Evolutionary conservation across 2,113 vertebrate species (phyloP), one percentile per base, ranked within the genome.

Genomic region (Typhlomys cinereus): DNA sequence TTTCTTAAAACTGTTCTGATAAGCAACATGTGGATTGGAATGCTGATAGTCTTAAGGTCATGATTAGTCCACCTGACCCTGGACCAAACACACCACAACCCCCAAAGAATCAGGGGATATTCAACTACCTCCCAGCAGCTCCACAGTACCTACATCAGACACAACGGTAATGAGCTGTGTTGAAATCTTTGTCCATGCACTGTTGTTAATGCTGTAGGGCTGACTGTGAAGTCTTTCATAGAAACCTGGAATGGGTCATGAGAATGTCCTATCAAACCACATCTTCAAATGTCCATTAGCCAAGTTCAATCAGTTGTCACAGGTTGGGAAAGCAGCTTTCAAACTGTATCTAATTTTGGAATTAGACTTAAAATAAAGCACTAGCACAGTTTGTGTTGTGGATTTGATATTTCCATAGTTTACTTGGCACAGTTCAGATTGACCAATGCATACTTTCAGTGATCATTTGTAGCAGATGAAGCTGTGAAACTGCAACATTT

Each of bases 61-160:
- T n/a, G n/a, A n/a, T n/a, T n/a, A n/a, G n/a, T n/a, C n/a, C n/a
- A n/a, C 99, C 99, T 98, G 99, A 99, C 98, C 99, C 99, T 66
- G 99, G 99, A 99, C 99, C 99, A 99, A 99, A 99, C 99, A 99
- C 99, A 98, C 99, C 99, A 93, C 99, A 99, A 98, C 99, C 99
- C n/a, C 95, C 99, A 99, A 98, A 99, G 98, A 99, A 99, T 99
- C 99, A 99, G 99, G 99, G 99, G 99, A 95, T 99, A 99, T 98
- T 99, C 99, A 98, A 96, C 99, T 99, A 99, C 99, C 99, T 99
- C 99, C 98, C 99, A 99, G 98, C 99, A 99, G 98, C 99, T 50
- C 99, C 99, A 94, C 99, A 99, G 98, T 99, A 99, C 99, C 99
- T 99, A 17, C 99, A 99, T 95, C 99, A 99, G 97, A 99, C 99